A percentile compares a stretch with the other conserved stretches of the same genome.
These are phyloP conservation scores for Cherax destructor DNA, from an alignment of 1,140 invertebrate genomes.

Conservation along the genomic window DNA sequence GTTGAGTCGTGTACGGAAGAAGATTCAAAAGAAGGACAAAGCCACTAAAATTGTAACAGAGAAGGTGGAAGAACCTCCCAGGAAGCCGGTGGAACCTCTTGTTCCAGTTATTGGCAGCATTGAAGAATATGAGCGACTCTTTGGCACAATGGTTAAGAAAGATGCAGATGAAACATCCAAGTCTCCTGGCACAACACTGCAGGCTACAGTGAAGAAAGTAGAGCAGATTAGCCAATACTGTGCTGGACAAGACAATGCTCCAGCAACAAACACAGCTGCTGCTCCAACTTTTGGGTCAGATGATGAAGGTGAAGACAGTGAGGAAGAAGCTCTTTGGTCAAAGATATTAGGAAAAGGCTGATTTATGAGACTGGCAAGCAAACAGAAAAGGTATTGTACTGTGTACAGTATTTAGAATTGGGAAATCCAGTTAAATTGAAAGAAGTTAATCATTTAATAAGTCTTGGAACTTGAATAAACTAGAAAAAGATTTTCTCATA, in stretches of 20 bases:
- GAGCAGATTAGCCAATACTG: neutral
- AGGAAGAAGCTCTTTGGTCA: slow-evolving; percentile 71
- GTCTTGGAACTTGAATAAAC: too few relatives aligned
- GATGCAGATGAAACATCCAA: slow-evolving; percentile 6
- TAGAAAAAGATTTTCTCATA: too few relatives aligned
- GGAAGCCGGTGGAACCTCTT: slow-evolving; percentile 36
- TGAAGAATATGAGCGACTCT: slow-evolving; percentile 73
- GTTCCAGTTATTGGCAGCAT: slow-evolving; percentile 73
- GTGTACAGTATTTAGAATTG: too few relatives aligned
- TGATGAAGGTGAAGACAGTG: slow-evolving; percentile 71
- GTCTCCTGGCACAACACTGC: neutral
- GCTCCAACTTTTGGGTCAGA: slow-evolving; percentile 53
- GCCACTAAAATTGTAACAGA: slow-evolving; percentile 38
- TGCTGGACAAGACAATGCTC: neutral
- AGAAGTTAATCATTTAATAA: too few relatives aligned
- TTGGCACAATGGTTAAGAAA: slow-evolving; percentile 71
- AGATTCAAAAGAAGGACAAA: slow-evolving; percentile 71
- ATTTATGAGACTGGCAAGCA: neutral
- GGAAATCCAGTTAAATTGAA: too few relatives aligned
- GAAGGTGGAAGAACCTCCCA: slow-evolving; percentile 18
- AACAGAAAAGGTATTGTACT: too few relatives aligned
- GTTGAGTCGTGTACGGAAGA: slow-evolving; percentile 73
- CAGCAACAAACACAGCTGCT: neutral
- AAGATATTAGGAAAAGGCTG: slow-evolving; percentile 69
- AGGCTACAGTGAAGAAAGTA: neutral